Evolutionary conservation across 2,113 vertebrate species (phyloP).

Genomic region (Hippocampus zosterae): DNA sequence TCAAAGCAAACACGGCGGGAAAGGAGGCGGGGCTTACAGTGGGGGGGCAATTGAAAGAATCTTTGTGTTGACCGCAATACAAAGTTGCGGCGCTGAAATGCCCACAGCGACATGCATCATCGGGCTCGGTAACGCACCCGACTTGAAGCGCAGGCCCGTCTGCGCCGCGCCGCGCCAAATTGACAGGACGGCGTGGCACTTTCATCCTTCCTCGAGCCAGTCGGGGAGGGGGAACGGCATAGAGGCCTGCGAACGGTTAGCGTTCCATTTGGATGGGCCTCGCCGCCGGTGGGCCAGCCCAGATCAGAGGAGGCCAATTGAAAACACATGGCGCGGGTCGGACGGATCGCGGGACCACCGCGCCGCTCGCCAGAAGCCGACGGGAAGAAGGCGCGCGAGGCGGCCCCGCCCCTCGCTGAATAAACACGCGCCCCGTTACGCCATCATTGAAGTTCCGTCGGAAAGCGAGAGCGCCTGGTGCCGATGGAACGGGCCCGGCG

Average conservation of each 20-base stretch:
- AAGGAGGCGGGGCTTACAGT: not conserved
- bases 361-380: constrained; percentile 84
- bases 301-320: constrained; percentile 99
- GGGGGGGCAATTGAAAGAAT: too few species aligned
- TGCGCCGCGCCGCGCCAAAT: not conserved
- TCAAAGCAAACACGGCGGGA: constrained; percentile 66
- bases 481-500: too few species aligned
- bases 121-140: not conserved
- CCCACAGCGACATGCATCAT: too few species aligned
- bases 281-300: constrained; percentile 98
- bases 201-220: not conserved
- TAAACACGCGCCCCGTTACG: constrained; percentile 98
- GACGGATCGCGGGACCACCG: constrained; percentile 97
- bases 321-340: constrained; percentile 99
- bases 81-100: too few species aligned
- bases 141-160: not conserved
- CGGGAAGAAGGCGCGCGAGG: constrained; percentile 90
- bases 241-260: constrained; percentile 98
- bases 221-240: constrained; percentile 19
- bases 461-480: constrained; percentile 69
- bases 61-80: too few species aligned
- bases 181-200: not conserved
- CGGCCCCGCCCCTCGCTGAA: constrained; percentile 86
- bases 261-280: constrained; percentile 99
- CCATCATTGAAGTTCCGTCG: constrained; percentile 95